Conservation (phyloP, 2,797 vertebrate species). For the Phalloptychus januarius region DNA sequence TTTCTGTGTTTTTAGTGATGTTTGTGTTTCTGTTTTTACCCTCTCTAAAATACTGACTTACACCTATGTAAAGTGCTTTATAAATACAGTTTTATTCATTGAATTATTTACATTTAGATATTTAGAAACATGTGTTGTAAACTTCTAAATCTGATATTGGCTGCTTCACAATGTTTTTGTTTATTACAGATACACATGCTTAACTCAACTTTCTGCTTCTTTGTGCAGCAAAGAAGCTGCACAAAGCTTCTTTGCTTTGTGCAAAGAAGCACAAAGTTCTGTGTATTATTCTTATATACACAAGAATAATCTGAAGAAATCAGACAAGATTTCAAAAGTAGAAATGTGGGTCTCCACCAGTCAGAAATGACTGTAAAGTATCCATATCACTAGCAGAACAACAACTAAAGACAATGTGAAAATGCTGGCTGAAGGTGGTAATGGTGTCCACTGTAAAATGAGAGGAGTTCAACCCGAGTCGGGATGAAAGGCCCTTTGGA, state of each 20-base stretch:
- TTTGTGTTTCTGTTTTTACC: background rate
- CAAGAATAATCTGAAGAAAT: background rate
- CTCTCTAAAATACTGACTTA: background rate
- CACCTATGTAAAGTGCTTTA: background rate
- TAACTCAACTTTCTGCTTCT: too few species aligned
- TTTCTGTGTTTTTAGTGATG: background rate
- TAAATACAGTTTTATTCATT: background rate
- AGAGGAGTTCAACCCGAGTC: background rate
- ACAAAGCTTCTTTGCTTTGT: too few species aligned
- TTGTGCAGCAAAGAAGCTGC: background rate
- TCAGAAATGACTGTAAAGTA: background rate
- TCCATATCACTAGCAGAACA: background rate
- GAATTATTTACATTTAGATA: background rate
- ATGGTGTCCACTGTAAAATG: background rate
- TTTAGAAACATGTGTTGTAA: background rate
- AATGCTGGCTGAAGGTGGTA: background rate
- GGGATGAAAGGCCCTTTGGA: background rate
- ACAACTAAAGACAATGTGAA: background rate
- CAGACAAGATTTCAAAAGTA: background rate
- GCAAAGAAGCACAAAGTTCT: too few species aligned
- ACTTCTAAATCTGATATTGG: background rate
- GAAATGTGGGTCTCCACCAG: background rate
- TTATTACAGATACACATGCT: background rate
- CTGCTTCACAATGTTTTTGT: background rate
- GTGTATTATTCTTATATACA: too few species aligned